Evolutionary conservation across 1,140 invertebrate species (phyloP).

Genomic region (Dendroctonus valens): DNA sequence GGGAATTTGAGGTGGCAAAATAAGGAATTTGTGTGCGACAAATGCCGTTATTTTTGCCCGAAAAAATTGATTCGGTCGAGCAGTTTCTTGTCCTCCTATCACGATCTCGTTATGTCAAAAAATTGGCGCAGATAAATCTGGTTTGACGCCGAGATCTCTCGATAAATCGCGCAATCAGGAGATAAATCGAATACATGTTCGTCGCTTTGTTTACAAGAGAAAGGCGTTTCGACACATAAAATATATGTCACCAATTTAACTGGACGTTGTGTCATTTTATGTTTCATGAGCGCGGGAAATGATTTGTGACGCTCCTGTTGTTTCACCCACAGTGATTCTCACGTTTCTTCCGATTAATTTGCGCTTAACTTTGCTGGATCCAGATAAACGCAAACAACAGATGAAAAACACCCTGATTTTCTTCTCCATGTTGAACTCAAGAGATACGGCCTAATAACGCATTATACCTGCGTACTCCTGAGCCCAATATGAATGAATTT

Average conservation of each 20-base stretch:
- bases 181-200: conserved; percentile 22
- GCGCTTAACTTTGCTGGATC: neutral
- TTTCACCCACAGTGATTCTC: too few relatives aligned
- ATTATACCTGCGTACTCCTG: neutral
- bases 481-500: neutral
- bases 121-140: conserved; percentile 1
- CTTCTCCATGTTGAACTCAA: neutral
- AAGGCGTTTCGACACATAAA: conserved; percentile 10
- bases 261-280: conserved; percentile 3
- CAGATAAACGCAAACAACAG: neutral
- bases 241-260: conserved; percentile 11
- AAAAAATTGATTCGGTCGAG: too few relatives aligned
- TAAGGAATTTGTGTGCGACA: too few relatives aligned
- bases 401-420: neutral
- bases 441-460: neutral
- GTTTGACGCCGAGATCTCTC: conserved; percentile 3
- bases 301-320: neutral
- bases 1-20: too few relatives aligned
- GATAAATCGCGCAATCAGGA: conserved; percentile 14
- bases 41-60: too few relatives aligned
- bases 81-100: neutral
- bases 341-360: neutral
- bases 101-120: neutral
- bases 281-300: neutral
- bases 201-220: conserved; percentile 21